Evolutionary conservation across 2,113 vertebrate species (phyloP).

Genomic region (Takifugu flavidus): DNA sequence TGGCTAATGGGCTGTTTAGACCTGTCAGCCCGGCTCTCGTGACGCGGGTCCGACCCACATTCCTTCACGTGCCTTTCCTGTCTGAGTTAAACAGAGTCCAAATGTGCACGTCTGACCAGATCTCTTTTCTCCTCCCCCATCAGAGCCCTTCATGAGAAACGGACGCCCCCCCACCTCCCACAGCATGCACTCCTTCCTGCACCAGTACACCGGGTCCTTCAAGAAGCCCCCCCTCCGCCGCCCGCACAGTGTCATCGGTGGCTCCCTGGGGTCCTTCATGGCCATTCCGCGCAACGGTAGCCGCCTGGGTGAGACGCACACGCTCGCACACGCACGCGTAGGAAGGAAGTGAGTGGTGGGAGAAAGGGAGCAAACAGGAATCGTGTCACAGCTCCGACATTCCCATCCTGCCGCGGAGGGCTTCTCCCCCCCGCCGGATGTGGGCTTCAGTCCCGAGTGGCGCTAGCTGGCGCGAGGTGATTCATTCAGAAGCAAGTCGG

Average conservation of each 20-base stretch:
- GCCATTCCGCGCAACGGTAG: conserved; percentile 93
- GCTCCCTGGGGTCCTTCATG: conserved; percentile 92
- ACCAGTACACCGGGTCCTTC: conserved; percentile 95
- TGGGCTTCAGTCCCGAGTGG: conserved; percentile 29
- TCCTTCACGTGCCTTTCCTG: too few relatives aligned
- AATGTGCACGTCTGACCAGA: not conserved
- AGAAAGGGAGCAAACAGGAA: conserved; percentile 58
- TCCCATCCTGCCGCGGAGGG: conserved; percentile 27
- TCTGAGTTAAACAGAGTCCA: too few relatives aligned
- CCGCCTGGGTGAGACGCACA: conserved; percentile 83
- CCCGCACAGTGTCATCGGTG: conserved; percentile 94
- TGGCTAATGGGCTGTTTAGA: too few relatives aligned
- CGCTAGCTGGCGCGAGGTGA: conserved; percentile 24
- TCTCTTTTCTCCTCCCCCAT: not conserved
- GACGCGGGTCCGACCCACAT: too few relatives aligned
- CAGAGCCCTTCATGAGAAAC: conserved; percentile 97
- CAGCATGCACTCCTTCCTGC: conserved; percentile 96
- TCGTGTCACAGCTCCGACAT: conserved; percentile 46
- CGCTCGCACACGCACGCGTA: not conserved
- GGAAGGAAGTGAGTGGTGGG: conserved; percentile 50
- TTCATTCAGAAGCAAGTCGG: conserved; percentile 2
- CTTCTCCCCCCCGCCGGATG: conserved; percentile 24
- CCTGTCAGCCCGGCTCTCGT: too few relatives aligned
- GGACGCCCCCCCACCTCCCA: conserved; percentile 93
- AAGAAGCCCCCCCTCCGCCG: conserved; percentile 92